These are phyloP conservation scores for Phyllotreta striolata DNA, from an alignment of 2,888 invertebrate species.

Conservation along the genomic window DNA sequence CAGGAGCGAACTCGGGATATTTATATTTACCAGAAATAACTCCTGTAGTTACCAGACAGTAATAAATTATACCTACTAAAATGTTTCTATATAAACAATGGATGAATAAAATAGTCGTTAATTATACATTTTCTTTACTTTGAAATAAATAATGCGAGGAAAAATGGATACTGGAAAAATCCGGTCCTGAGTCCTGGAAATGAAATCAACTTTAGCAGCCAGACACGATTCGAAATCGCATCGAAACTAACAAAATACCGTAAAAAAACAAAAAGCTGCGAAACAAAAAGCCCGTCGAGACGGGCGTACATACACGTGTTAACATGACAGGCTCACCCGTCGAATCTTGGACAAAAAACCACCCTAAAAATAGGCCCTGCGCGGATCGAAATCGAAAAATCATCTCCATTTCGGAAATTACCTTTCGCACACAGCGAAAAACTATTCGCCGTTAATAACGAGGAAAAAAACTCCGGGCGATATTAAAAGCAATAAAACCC, in stretches of 20 bases:
- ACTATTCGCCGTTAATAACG: neutral
- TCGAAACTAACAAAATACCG: conserved; percentile 46
- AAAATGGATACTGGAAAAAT: no score
- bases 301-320: conserved; percentile 55
- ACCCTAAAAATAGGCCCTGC: conserved; percentile 51
- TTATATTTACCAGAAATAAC: no score
- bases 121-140: no score
- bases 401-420: no score
- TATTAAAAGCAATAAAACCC: conserved; percentile 21
- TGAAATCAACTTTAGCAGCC: conserved; percentile 50
- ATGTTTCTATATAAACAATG: no score
- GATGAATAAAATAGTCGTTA: no score
- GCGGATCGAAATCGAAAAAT: no score
- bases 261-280: conserved; percentile 41
- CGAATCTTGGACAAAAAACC: conserved; percentile 53
- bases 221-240: conserved; percentile 50
- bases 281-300: conserved; percentile 41
- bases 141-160: no score
- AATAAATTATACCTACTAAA: no score
- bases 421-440: conserved; percentile 15
- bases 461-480: neutral
- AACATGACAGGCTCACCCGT: conserved; percentile 55
- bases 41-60: no score
- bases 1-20: no score
- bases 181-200: conserved; percentile 38